Evolutionary conservation across 2,113 vertebrate species (phyloP).

Genomic region (Gnathonemus echidnorhynchus): DNA sequence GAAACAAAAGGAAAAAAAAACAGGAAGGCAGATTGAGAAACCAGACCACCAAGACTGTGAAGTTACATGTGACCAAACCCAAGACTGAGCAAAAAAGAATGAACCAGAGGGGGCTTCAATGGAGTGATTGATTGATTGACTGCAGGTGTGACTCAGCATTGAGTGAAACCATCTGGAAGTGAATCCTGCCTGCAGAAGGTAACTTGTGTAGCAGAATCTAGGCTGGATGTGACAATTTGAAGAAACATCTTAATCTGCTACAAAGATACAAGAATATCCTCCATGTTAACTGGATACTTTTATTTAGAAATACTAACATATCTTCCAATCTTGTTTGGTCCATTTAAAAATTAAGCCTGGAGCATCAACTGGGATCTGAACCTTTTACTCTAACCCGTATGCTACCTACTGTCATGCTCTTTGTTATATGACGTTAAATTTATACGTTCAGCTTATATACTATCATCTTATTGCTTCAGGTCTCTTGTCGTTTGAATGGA

Average conservation of each 20-base stretch:
- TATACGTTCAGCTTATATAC: background rate
- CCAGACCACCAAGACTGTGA: background rate
- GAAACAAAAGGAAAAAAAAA: background rate
- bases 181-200: background rate
- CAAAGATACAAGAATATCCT: background rate
- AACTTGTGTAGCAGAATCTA: background rate
- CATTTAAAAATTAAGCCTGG: background rate
- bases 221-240: background rate
- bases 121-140: background rate
- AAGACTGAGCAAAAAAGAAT: background rate
- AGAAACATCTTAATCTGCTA: background rate
- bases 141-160: background rate
- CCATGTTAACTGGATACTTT: background rate
- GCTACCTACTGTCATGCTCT: background rate
- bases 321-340: background rate
- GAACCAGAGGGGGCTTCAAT: background rate
- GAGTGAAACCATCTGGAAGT: slow-evolving; percentile 2
- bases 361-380: background rate
- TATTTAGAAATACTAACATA: background rate
- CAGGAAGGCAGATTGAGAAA: background rate
- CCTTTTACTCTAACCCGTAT: background rate
- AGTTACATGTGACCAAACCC: background rate
- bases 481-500: background rate
- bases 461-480: background rate
- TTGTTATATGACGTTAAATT: background rate